Percentiles rank a stretch among this genome's conserved stretches.
phyloP scores from a whole-genome alignment of 1,140 invertebrate species.

The Drosophila parvula region DNA sequence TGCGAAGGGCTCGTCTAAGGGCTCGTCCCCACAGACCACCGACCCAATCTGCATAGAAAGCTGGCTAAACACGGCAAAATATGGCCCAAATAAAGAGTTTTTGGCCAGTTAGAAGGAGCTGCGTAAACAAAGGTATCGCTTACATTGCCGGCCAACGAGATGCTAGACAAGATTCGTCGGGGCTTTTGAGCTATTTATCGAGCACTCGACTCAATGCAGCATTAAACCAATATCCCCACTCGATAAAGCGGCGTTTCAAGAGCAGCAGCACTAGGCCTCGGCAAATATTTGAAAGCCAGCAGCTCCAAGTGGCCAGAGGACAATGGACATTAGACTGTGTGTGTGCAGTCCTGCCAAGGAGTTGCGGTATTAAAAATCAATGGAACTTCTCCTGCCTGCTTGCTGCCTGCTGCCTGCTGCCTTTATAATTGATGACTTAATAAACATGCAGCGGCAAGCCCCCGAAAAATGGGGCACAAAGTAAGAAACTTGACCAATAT shows the following conservation, averaged over 20 bases:
- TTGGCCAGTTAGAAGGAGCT: conserved; percentile 19
- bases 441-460: conserved; percentile 61
- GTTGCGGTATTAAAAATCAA: conserved; percentile 50
- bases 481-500: conserved; percentile 66
- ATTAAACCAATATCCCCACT: conserved; percentile 48
- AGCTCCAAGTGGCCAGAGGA: conserved; percentile 9
- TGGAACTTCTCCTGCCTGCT: too few species aligned
- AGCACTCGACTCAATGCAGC: conserved; percentile 62
- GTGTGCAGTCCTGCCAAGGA: neutral
- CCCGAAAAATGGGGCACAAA: conserved; percentile 30
- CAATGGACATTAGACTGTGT: conserved; percentile 8
- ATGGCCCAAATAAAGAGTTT: conserved; percentile 42
- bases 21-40: conserved; percentile 28
- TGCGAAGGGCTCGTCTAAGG: conserved; percentile 26
- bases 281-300: conserved; percentile 52
- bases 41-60: conserved; percentile 53
- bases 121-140: conserved; percentile 66
- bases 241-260: conserved; percentile 20
- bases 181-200: conserved; percentile 71
- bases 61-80: conserved; percentile 50
- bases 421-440: conserved; percentile 74
- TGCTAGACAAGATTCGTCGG: conserved; percentile 34
- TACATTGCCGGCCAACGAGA: conserved; percentile 31
- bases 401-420: conserved; percentile 13
- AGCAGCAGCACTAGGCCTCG: conserved; percentile 24